Conservation (phyloP, 2,113 vertebrate species). For the Furnarius figulus region DNA sequence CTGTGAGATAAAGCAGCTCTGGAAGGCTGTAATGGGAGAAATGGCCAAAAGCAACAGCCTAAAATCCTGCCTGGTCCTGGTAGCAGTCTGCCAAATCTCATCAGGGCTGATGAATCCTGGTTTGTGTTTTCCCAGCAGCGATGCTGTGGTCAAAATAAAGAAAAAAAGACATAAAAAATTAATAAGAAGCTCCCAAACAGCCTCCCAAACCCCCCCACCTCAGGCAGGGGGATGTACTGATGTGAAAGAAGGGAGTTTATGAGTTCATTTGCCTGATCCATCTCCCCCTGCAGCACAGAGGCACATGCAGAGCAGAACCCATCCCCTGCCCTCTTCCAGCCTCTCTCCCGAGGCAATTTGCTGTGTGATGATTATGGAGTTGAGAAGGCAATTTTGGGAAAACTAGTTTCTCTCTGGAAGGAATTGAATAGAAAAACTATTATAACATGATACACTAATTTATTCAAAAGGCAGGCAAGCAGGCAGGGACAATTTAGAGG, state of each 20-base stretch:
- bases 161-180: too few species aligned
- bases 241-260: not conserved
- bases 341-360: not conserved
- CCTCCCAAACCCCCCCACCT: not conserved
- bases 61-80: not conserved
- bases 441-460: not conserved
- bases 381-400: not conserved
- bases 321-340: not conserved
- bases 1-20: not conserved
- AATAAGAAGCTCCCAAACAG: not conserved
- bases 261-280: not conserved
- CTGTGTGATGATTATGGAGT: not conserved
- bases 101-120: not conserved
- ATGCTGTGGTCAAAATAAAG: not conserved
- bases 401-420: not conserved
- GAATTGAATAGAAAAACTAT: not conserved
- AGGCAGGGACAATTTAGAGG: not conserved
- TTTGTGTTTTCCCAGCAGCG: not conserved
- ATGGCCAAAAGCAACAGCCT: not conserved
- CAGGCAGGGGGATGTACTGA: not conserved
- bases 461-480: not conserved
- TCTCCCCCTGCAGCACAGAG: rapidly evolving
- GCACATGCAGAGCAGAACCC: not conserved
- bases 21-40: not conserved
- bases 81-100: not conserved